phyloP scores from a whole-genome alignment of 2,888 invertebrate genomes.

The Cepaea hortensis region DNA sequence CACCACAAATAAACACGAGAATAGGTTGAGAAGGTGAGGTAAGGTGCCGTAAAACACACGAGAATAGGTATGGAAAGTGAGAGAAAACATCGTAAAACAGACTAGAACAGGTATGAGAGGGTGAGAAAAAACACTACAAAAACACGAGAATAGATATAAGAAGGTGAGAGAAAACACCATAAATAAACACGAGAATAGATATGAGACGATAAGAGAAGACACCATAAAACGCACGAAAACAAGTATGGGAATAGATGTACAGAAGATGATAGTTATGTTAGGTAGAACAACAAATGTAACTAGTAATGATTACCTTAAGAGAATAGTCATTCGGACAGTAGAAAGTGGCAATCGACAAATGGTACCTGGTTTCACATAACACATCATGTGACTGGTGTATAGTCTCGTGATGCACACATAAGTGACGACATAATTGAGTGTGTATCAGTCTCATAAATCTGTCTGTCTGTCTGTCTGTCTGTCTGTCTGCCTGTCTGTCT shows the following conservation, averaged over 20 bases:
- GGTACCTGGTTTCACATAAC: too few relatives aligned
- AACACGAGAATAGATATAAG: neutral
- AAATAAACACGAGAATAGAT: neutral
- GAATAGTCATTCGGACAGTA: neutral
- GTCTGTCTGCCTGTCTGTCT: conserved; percentile 29
- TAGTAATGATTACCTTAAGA: neutral
- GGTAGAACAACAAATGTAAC: neutral
- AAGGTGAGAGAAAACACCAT: neutral
- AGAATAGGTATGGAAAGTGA: neutral
- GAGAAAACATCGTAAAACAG: neutral
- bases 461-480: conserved; percentile 17
- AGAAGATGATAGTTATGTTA: neutral
- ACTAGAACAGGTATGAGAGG: neutral
- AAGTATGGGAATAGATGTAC: neutral
- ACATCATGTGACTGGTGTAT: too few relatives aligned
- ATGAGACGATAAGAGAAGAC: neutral
- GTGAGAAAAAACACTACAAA: neutral
- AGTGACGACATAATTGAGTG: neutral
- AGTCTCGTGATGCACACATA: too few relatives aligned
- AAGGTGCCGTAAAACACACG: neutral
- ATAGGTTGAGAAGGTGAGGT: neutral
- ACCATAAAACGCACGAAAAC: neutral
- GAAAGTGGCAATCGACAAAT: too few relatives aligned
- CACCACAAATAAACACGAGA: neutral
- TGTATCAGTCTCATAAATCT: neutral